Evolutionary conservation across 2,797 vertebrate species (phyloP), one percentile per base, ranked within the genome.

Genomic region (Apogon talboti): DNA sequence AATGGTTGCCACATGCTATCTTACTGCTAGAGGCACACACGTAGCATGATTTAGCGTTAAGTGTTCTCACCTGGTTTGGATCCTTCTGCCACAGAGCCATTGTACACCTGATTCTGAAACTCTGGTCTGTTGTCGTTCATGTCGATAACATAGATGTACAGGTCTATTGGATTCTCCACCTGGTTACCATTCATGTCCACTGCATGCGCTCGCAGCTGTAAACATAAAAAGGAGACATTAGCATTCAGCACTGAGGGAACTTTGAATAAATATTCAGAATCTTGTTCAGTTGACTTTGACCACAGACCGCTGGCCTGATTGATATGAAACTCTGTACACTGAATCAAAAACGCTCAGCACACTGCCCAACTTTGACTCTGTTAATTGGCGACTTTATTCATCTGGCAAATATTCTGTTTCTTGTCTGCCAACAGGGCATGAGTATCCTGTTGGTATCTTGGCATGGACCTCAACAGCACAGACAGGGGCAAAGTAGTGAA

Each of bases 81-180:
- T 41, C 96, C 96, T 88, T 99, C 98, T 6, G 96, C 95, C 89
- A 99, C 97, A 0, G 97, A 98, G 79, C 98, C 98, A 0, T 99
- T 99, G 89, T 98, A 99, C 60, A 99, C 94, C 85, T 97, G 97
- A 89, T 96, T 97, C 81, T 94, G 88, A 85, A 99, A 99, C 85
- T 98, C 97, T 0, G 98, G 98, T 13, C 98, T 93, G 94, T 99
- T 99, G 94, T 99, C 98, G 0, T 99, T 99, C 98, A 99, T 99
- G 92, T 99, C 98, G 52, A 99, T 99, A 71, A 99, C 98, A 0
- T 97, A 98, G 92, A 99, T 99, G 90, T 96, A 99, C 40, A 99
- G 94, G 86, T 99, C 98, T 18, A 99, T 98, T 0, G 98, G 98
- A 70, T 98, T 98, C 91, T 99, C 98, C 92, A 99, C 97, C 87